Evolutionary conservation across 2,797 vertebrate genomes (phyloP), one percentile per base, ranked within the genome.

Genomic region (Rhinophrynus dorsalis): DNA sequence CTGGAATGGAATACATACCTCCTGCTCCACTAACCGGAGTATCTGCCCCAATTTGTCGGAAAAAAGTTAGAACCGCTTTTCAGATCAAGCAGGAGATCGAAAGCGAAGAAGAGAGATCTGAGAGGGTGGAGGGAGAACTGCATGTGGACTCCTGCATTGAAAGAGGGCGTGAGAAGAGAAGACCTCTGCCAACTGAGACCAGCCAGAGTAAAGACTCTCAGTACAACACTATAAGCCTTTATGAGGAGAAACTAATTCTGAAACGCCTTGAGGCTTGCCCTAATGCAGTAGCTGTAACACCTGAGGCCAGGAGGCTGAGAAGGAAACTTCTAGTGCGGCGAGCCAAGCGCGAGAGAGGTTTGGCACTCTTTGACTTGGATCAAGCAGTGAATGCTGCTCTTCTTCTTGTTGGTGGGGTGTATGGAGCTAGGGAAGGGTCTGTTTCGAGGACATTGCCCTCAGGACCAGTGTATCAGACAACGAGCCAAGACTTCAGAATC

Each of bases 11-110:
- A 83, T 94, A 94, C 0, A n/a, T 93, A 1, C 96, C 95, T 0
- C 92, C 94, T 6, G 73, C 86, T 20, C 62, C 85, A 6, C 64
- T 71, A 1, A 73, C 73, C 1, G 57, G 86, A 45, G 81, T 84
- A 27, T 50, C 77, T 40, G 74, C 90, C 3, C 56, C 83, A 0
- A 80, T 89, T 3, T 75, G 84, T 38, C 89, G 91, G 5, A 95
- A 96, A 80, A 96, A 95, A 77, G 90, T 94, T 48, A 90, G 90
- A 58, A 80, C 84, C 0, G 85, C 84, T 0, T 81, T 92, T 15
- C 92, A 94, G 70, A 96, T 99, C 77, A 99, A 99, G 59, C 90
- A 94, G 54, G 97, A 98, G 74, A 90, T 88, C 0, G 94, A 97
- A 45, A 97, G 95, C 1, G 96, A 98, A 73, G 94, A 97, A 4